Percentiles rank a stretch among this genome's conserved stretches.
These are phyloP conservation scores for Rhynchophorus ferrugineus DNA, from an alignment of 1,140 invertebrate genomes.

Conservation along the genomic window DNA sequence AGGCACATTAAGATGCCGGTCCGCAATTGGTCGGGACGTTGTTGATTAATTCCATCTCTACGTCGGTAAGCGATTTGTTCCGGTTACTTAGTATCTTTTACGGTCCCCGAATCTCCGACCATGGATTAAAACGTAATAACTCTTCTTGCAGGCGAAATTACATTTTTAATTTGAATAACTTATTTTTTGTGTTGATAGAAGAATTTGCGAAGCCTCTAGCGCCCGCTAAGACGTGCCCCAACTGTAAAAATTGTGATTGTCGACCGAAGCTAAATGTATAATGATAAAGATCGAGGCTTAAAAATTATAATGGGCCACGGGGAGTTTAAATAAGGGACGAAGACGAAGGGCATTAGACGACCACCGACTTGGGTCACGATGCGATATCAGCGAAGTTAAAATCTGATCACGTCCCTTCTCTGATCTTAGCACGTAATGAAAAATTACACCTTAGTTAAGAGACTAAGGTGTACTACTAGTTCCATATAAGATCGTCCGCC, in stretches of 20 bases:
- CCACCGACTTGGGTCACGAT: slow-evolving; percentile 5
- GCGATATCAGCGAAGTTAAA: slow-evolving; percentile 26
- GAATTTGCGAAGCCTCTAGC: slow-evolving; percentile 43
- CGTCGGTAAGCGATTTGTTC: slow-evolving; percentile 34
- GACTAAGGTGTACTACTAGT: neutral
- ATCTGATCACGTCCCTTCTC: slow-evolving; percentile 41
- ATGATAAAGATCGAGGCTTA: slow-evolving; percentile 57
- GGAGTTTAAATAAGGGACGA: slow-evolving; percentile 31
- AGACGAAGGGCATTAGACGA: neutral
- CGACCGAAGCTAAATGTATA: slow-evolving; percentile 56
- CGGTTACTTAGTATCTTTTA: slow-evolving; percentile 40
- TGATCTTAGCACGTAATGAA: slow-evolving; percentile 53
- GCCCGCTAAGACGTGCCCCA: slow-evolving; percentile 52
- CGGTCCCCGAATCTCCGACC: slow-evolving; percentile 34
- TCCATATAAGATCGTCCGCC: too few species aligned
- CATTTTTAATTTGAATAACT: slow-evolving; percentile 60
- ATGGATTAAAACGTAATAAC: slow-evolving; percentile 43
- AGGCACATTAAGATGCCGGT: slow-evolving; percentile 15
- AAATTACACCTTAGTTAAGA: slow-evolving; percentile 45
- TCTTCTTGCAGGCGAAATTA: slow-evolving; percentile 46
- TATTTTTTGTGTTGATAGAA: slow-evolving; percentile 60
- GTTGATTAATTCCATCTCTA: slow-evolving; percentile 13
- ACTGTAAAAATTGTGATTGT: slow-evolving; percentile 56
- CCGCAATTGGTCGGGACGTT: slow-evolving; percentile 18
- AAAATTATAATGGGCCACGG: slow-evolving; percentile 51